Evolutionary conservation across 2,113 vertebrate genomes (phyloP), one percentile per base, ranked within the genome.

Genomic region (Brachyhypopomus occidentalis): DNA sequence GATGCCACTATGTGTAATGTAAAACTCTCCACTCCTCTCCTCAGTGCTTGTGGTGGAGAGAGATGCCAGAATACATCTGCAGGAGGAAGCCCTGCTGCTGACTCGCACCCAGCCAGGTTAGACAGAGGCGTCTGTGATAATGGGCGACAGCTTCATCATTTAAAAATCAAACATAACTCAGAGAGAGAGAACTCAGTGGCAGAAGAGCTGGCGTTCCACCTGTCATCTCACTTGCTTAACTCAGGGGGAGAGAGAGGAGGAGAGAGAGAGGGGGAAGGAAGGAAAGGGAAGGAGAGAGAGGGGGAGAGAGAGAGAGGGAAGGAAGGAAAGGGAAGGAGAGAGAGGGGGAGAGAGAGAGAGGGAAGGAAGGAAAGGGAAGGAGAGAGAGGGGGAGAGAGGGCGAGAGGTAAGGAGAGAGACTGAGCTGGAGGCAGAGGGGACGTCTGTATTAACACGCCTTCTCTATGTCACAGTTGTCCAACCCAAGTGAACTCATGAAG

Each of bases 101-200:
- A 4, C 27, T 19, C 3, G 27, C 30, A 52, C 56, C n/a, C 58
- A 72, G 30, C 55, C 22, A 75, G 72, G 66, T 67, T 19, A 69
- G 62, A 59, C 48, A 69, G 27, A 25, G n/a, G 1, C 30, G 27
- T 45, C 76, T 30, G 22, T 45, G 27, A 59, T 78, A 73, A 72
- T 27, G 25, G 63, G 64, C 45, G 30, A 67, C 34, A 67, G 70
- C 25, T 36, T 62, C 6, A 20, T 58, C 23, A 75, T 69, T 74
- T 79, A 74, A 56, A 78, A 78, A 63, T 66, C 22, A 12, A 34
- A 22, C 48, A 8, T 41, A 74, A 79, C 36, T 55, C 76, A 34
- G 6, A 78, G 30, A 30, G 30, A 30, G 56, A 52, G 14, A 30
- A 23, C 23, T 67, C 30, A 72, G 16, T 72, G 64, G 5, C 62